Conservation (phyloP, 2,888 invertebrate species). For the Hyppa rectilinea region DNA sequence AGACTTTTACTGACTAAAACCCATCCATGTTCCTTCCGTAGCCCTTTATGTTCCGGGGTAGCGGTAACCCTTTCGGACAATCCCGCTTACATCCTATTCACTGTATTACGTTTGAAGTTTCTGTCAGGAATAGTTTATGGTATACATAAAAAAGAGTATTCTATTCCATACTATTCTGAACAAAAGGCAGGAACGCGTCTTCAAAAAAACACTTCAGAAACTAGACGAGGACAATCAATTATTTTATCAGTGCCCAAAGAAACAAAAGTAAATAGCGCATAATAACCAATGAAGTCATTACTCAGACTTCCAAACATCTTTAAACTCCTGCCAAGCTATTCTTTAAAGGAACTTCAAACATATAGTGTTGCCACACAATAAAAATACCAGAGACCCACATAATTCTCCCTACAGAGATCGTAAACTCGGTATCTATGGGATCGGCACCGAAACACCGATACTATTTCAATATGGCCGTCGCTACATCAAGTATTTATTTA, state of each 20-base stretch:
- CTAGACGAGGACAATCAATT: not conserved
- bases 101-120: too few relatives aligned
- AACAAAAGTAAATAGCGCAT: not conserved
- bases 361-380: constrained; percentile 29
- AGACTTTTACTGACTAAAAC: too few relatives aligned
- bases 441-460: constrained; percentile 26
- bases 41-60: too few relatives aligned
- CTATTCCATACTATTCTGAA: too few relatives aligned
- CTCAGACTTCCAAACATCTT: not conserved
- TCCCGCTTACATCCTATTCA: too few relatives aligned
- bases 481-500: constrained; percentile 47
- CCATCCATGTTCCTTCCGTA: too few relatives aligned
- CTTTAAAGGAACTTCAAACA: constrained; percentile 17
- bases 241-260: not conserved
- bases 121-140: too few relatives aligned
- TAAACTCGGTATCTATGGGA: constrained; percentile 39
- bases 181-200: too few relatives aligned
- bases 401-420: constrained; percentile 28
- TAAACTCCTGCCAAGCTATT: not conserved
- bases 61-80: too few relatives aligned
- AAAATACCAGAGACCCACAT: constrained; percentile 51
- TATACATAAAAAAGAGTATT: too few relatives aligned
- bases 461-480: constrained; percentile 29
- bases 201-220: not conserved
- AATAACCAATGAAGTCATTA: not conserved